A percentile compares a stretch with the other conserved stretches of the same genome.
Conservation (phyloP, 2,888 invertebrate genomes). For the Dione vanillae region DNA sequence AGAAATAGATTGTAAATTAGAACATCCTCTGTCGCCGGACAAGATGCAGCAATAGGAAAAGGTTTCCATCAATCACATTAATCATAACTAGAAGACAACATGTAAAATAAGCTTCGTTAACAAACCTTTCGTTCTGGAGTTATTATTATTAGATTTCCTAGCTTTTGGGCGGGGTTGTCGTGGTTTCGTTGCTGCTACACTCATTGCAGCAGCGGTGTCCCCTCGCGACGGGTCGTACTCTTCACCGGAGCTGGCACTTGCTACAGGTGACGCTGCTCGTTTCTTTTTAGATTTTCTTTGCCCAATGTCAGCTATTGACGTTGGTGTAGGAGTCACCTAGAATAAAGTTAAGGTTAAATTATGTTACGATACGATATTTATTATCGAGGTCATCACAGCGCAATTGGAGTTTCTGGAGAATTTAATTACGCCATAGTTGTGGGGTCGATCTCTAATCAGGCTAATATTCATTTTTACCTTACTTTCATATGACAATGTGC, state of each 20-base stretch:
- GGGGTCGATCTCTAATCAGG: neutral
- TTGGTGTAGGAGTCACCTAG: conserved; percentile 66
- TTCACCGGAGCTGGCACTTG: conserved; percentile 78
- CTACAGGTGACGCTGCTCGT: conserved; percentile 69
- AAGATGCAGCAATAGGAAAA: neutral
- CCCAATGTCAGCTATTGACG: conserved; percentile 71
- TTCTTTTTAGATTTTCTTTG: conserved; percentile 79
- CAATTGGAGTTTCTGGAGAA: neutral
- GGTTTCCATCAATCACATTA: neutral
- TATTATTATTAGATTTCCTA: conserved; percentile 65
- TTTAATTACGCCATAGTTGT: neutral
- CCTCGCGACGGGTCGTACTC: conserved; percentile 77
- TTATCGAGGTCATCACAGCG: neutral
- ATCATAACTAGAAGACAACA: neutral
- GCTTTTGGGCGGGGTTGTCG: conserved; percentile 64
- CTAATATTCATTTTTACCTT: neutral
- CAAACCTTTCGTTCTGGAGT: conserved; percentile 69
- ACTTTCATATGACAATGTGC: too few species aligned
- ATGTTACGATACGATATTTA: neutral
- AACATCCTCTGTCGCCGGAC: too few species aligned
- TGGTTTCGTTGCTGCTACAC: conserved; percentile 74
- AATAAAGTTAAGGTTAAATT: conserved; percentile 46
- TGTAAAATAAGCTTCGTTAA: neutral
- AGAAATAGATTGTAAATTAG: too few species aligned
- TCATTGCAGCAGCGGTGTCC: conserved; percentile 72